Evolutionary conservation across 2,797 vertebrate genomes (phyloP).

Genomic region (Microtus californicus): DNA sequence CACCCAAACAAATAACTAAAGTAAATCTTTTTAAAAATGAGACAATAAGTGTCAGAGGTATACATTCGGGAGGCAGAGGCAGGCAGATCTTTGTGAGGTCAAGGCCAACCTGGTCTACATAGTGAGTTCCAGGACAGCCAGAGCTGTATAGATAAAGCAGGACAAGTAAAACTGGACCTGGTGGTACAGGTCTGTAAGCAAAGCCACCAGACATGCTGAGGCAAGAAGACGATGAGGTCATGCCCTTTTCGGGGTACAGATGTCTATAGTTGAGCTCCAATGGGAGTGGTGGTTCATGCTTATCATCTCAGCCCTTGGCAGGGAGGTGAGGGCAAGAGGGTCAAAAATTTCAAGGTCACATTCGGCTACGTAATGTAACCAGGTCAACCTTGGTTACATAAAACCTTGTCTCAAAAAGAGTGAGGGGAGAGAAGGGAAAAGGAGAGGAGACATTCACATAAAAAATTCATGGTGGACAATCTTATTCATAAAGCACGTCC

Average conservation of each 20-base stretch:
- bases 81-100: no score
- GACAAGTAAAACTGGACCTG: not conserved
- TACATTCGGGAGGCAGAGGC: no score
- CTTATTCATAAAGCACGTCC: not conserved
- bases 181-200: not conserved
- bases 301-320: not conserved
- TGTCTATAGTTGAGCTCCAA: not conserved
- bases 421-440: not conserved
- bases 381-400: not conserved
- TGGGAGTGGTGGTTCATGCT: not conserved
- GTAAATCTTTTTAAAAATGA: not conserved
- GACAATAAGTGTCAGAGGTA: not conserved
- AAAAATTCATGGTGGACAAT: not conserved
- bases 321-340: not conserved
- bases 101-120: no score
- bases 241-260: not conserved
- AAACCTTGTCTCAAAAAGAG: not conserved
- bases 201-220: not conserved
- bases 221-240: not conserved
- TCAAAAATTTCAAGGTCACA: not conserved
- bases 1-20: not conserved
- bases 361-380: fast-evolving
- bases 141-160: not conserved
- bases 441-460: no score
- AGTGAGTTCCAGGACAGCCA: no score